Conservation (phyloP, 2,113 vertebrate genomes). For the Callithrix jacchus region DNA sequence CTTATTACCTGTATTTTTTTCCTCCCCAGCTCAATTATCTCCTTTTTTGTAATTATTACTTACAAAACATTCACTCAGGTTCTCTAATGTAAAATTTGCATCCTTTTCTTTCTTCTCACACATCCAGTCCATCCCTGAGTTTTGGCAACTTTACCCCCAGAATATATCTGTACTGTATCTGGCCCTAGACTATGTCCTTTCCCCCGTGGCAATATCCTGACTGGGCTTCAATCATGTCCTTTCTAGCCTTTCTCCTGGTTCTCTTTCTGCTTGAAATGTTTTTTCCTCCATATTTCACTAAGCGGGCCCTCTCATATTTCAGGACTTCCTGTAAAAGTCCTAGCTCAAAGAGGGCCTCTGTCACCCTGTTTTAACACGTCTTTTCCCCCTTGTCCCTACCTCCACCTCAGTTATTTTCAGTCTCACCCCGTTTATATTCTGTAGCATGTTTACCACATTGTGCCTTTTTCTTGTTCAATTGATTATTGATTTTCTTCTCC, state of each 20-base stretch:
- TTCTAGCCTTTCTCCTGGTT: neutral
- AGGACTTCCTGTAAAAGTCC: neutral
- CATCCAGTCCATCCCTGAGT: neutral
- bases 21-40: neutral
- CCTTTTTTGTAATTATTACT: neutral
- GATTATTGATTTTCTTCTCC: neutral
- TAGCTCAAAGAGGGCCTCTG: neutral
- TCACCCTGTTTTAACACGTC: neutral
- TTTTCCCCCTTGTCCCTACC: no score
- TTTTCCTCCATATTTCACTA: neutral
- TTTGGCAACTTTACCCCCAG: neutral
- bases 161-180: neutral
- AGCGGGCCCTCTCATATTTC: neutral
- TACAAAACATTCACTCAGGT: neutral
- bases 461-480: neutral
- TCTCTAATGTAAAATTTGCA: neutral
- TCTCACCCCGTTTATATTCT: neutral
- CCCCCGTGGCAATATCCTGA: accelerated
- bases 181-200: neutral
- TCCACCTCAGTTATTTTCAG: neutral
- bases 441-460: neutral
- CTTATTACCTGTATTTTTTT: neutral
- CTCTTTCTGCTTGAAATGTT: neutral
- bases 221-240: neutral
- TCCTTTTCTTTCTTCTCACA: neutral